Evolutionary conservation across 2,113 vertebrate genomes (phyloP).

Genomic region (Saccopteryx leptura): DNA sequence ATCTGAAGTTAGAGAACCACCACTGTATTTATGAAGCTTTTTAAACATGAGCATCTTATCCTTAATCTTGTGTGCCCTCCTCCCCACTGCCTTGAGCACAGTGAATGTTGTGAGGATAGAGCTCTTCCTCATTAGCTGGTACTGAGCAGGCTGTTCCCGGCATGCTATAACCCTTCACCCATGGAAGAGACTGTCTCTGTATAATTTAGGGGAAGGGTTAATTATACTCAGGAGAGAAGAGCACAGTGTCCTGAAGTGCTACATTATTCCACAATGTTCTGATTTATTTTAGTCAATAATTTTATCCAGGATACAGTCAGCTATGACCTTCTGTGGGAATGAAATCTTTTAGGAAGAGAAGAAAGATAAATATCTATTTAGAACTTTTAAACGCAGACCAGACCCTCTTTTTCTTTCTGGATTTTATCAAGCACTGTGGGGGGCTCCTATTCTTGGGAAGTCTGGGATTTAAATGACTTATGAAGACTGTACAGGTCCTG

Average conservation of each 20-base stretch:
- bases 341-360: slow-evolving; percentile 39
- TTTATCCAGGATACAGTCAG: background rate
- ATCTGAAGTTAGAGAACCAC: background rate
- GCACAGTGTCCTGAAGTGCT: background rate
- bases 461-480: background rate
- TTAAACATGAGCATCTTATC: background rate
- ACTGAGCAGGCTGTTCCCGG: background rate
- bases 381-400: slow-evolving; percentile 18
- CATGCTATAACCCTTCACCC: background rate
- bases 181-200: background rate
- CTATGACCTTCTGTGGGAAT: slow-evolving; percentile 7
- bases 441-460: background rate
- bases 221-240: slow-evolving; percentile 34
- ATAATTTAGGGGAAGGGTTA: slow-evolving; percentile 22
- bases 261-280: background rate
- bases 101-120: background rate
- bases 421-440: background rate
- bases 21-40: background rate
- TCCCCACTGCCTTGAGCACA: background rate
- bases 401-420: background rate
- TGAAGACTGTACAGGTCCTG: background rate
- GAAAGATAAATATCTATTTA: slow-evolving; percentile 36
- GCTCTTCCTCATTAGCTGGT: background rate
- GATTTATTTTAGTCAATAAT: slow-evolving; percentile 17
- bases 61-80: background rate